A percentile compares a stretch with the other conserved stretches of the same genome.
Conservation (phyloP, 2,113 vertebrate species). For the Cololabis saira region DNA sequence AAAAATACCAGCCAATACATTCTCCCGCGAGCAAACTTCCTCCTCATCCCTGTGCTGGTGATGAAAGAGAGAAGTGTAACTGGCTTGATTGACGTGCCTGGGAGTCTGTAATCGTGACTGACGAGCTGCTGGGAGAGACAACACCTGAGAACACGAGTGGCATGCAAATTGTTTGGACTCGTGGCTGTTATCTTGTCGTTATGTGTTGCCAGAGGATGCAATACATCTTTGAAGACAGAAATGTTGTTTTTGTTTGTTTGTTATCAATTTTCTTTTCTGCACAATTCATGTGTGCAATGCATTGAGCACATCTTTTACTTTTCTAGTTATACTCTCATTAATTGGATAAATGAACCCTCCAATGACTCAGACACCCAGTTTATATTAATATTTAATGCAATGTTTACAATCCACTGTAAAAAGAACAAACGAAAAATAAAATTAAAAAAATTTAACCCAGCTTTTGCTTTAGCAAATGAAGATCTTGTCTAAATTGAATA, state of each 20-base stretch:
- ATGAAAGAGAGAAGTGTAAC: not conserved
- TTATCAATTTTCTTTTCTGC: not conserved
- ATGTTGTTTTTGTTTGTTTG: not conserved
- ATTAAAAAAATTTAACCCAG: too few species aligned
- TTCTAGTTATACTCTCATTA: not conserved
- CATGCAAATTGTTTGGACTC: slow-evolving; percentile 7
- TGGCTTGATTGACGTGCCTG: slow-evolving; percentile 12
- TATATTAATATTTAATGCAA: not conserved
- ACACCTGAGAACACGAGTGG: slow-evolving; percentile 4
- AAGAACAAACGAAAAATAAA: too few species aligned
- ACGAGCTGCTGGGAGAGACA: not conserved
- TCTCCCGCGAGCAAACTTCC: not conserved
- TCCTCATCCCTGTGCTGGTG: not conserved
- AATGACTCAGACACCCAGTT: not conserved
- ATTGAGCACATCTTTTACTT: too few species aligned
- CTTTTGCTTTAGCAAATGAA: too few species aligned
- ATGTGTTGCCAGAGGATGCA: not conserved
- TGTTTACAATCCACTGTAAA: not conserved
- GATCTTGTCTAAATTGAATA: too few species aligned
- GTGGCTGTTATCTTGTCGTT: slow-evolving; percentile 5
- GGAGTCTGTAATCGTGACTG: slow-evolving; percentile 1
- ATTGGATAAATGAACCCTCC: not conserved
- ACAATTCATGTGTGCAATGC: not conserved
- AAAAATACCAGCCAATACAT: slow-evolving; percentile 1
- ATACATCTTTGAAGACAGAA: slow-evolving; percentile 5